A percentile compares a stretch with the other conserved stretches of the same genome.
Conservation (phyloP, 2,888 invertebrate genomes). For the Aspidiotus destructor region DNA sequence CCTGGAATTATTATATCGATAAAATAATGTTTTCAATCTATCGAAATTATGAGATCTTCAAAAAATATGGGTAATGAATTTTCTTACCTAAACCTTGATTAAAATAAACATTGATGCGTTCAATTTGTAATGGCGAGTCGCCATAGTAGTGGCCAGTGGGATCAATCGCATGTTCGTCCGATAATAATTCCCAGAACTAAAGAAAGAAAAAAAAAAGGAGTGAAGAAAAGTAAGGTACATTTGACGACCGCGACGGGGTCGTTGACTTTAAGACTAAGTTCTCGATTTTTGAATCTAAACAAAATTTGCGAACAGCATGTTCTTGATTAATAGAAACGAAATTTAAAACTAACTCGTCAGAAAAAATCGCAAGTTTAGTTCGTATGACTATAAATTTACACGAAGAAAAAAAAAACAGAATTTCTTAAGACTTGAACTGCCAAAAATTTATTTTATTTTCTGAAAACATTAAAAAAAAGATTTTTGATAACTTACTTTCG, state of each 20-base stretch:
- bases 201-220: not conserved
- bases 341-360: not conserved
- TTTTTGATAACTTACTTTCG: conserved; percentile 57
- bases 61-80: not conserved
- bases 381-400: no score
- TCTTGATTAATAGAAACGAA: not conserved
- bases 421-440: no score
- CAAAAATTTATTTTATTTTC: no score
- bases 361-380: not conserved
- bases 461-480: not conserved
- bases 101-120: conserved; percentile 47
- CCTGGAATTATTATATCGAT: conserved; percentile 1
- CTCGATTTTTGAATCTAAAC: no score
- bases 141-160: conserved; percentile 52
- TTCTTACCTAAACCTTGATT: conserved; percentile 22
- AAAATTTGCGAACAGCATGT: no score
- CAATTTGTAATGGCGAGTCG: conserved; percentile 53
- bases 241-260: no score
- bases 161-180: conserved; percentile 54
- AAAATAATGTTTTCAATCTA: not conserved
- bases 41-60: not conserved
- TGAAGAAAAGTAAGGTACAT: no score
- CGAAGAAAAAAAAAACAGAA: no score
- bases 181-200: conserved; percentile 81
- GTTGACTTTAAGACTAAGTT: no score